Conservation (phyloP, 2,797 vertebrate species). For the Hephaestus fuliginosus region DNA sequence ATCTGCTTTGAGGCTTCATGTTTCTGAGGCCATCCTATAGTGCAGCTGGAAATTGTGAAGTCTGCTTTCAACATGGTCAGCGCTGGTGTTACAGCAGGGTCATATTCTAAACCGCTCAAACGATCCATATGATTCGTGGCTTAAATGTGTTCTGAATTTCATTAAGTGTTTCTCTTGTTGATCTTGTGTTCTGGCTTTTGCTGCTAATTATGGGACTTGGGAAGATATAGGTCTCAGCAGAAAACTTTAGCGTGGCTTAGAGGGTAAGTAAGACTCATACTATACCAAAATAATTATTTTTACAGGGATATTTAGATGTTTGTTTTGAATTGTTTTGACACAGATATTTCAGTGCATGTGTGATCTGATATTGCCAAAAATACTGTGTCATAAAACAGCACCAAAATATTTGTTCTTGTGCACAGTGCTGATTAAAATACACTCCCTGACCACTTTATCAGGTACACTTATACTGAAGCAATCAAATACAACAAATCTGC, state of each 20-base stretch:
- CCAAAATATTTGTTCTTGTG: background rate
- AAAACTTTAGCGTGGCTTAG: background rate
- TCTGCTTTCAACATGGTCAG: conserved; percentile 69
- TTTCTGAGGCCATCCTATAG: conserved; percentile 65
- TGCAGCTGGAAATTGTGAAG: conserved; percentile 69
- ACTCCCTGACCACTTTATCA: background rate
- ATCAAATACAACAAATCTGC: background rate
- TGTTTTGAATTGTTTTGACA: background rate
- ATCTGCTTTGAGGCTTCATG: conserved; percentile 81
- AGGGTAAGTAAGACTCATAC: background rate
- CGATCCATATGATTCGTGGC: conserved; percentile 15
- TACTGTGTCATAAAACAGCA: background rate
- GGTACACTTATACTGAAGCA: background rate
- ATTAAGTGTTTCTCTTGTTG: conserved; percentile 5
- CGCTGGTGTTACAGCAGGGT: conserved; percentile 65
- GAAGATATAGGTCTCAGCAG: background rate
- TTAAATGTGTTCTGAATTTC: conserved; percentile 10
- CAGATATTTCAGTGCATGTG: background rate
- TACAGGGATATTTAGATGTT: background rate
- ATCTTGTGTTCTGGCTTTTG: background rate
- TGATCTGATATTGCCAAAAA: background rate
- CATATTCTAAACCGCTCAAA: conserved; percentile 50
- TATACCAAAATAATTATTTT: background rate
- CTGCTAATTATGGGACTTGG: background rate
- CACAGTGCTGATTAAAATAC: background rate